These are phyloP conservation scores for Yoshiicerus persimilis DNA, from an alignment of 1,140 invertebrate species.

Conservation along the genomic window DNA sequence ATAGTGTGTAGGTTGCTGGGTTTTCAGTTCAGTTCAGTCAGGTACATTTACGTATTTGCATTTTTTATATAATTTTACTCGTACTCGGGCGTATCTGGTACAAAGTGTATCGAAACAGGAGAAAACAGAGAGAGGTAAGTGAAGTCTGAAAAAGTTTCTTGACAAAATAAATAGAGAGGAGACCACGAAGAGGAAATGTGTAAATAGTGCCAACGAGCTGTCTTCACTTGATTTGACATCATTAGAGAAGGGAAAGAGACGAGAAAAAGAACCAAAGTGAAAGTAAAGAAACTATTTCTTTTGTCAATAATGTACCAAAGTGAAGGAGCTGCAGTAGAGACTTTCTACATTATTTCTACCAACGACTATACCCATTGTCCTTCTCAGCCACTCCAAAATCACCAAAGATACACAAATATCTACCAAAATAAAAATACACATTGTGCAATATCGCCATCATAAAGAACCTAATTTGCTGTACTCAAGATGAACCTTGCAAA, in stretches of 20 bases:
- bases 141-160: neutral
- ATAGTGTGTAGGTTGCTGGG: neutral
- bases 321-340: neutral
- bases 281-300: neutral
- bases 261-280: neutral
- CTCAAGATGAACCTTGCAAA: neutral
- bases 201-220: constrained; percentile 37
- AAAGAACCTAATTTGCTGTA: neutral
- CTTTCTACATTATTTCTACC: neutral
- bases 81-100: neutral
- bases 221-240: constrained; percentile 41
- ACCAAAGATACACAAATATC: neutral
- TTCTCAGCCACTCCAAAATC: neutral
- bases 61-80: neutral
- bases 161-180: neutral
- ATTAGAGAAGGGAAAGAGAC: constrained; percentile 23
- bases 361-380: neutral
- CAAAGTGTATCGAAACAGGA: neutral
- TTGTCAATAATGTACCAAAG: neutral
- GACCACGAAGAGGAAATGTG: constrained; percentile 28
- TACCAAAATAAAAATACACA: neutral
- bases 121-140: neutral
- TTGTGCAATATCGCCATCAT: too few species aligned
- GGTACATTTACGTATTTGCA: neutral
- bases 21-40: neutral